These are phyloP conservation scores for Styela plicata DNA, from an alignment of 23 tunicate genomes.

Conservation along the genomic window DNA sequence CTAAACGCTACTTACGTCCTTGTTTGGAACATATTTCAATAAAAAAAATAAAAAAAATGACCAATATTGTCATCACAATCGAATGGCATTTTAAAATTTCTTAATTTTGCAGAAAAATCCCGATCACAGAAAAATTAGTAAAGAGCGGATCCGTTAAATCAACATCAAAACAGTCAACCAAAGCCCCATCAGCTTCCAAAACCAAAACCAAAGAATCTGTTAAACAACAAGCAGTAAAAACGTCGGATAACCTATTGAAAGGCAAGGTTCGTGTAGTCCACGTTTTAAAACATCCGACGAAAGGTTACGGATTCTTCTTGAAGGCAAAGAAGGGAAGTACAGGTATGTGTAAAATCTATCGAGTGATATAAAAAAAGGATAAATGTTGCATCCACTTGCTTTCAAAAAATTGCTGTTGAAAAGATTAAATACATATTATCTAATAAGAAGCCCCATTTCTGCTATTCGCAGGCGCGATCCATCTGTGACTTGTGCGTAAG, in stretches of 20 bases:
- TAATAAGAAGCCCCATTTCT: too few species aligned
- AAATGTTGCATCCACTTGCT: too few species aligned
- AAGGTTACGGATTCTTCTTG: slow-evolving; percentile 81
- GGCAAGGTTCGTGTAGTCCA: slow-evolving; percentile 65
- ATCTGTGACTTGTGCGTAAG: too few species aligned
- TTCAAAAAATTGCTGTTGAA: too few species aligned
- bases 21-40: too few species aligned
- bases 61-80: too few species aligned
- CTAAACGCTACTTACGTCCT: too few species aligned
- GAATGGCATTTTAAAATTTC: not conserved
- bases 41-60: too few species aligned
- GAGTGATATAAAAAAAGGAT: too few species aligned
- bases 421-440: too few species aligned
- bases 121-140: slow-evolving; percentile 73
- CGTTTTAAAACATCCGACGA: slow-evolving; percentile 28
- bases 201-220: slow-evolving; percentile 22
- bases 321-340: slow-evolving; percentile 37
- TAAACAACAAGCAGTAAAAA: slow-evolving; percentile 7
- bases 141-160: slow-evolving; percentile 13
- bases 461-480: too few species aligned
- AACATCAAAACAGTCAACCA: slow-evolving; percentile 6
- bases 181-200: not conserved
- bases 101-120: slow-evolving; percentile 60
- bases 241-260: slow-evolving; percentile 18
- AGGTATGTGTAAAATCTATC: too few species aligned